phyloP scores from a whole-genome alignment of 2,888 invertebrate genomes.

The Lymantria dispar region DNA sequence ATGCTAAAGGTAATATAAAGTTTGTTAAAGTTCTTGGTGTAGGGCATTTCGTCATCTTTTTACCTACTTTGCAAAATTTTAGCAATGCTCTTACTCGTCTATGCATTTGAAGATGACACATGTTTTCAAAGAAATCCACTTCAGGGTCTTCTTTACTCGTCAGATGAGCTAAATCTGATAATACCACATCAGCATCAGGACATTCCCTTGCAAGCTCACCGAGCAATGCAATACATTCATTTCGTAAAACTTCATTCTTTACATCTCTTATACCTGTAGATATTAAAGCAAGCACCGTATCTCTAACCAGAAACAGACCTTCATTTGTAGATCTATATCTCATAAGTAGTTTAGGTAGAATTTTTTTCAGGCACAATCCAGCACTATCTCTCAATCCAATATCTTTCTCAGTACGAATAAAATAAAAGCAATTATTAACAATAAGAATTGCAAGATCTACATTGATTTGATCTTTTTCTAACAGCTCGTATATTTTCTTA shows the following conservation, averaged over 20 bases:
- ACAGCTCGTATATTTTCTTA: slow-evolving; percentile 83
- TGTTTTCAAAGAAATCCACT: slow-evolving; percentile 97
- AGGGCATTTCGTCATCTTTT: slow-evolving; percentile 82
- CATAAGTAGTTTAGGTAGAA: slow-evolving; percentile 85
- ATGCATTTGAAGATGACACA: slow-evolving; percentile 93
- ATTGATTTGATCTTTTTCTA: slow-evolving; percentile 77
- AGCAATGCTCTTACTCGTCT: slow-evolving; percentile 91
- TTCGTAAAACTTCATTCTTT: slow-evolving; percentile 87
- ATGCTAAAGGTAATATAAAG: slow-evolving; percentile 92
- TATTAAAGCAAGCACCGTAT: slow-evolving; percentile 88
- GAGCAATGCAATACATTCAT: slow-evolving; percentile 90
- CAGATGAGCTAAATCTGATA: slow-evolving; percentile 86
- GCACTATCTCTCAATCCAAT: slow-evolving; percentile 91
- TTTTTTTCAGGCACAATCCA: slow-evolving; percentile 86
- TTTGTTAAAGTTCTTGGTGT: slow-evolving; percentile 89
- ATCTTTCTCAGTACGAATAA: slow-evolving; percentile 90
- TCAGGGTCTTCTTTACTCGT: slow-evolving; percentile 89
- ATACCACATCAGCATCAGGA: slow-evolving; percentile 85
- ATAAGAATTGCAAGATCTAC: slow-evolving; percentile 87
- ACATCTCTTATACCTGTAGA: slow-evolving; percentile 87
- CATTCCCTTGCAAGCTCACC: slow-evolving; percentile 90
- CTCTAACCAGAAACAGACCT: slow-evolving; percentile 86
- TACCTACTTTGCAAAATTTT: slow-evolving; percentile 87
- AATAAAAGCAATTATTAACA: slow-evolving; percentile 91
- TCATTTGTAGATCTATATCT: slow-evolving; percentile 79